Percentiles rank a stretch among this genome's conserved stretches.
These are phyloP conservation scores for Hemichromis elongatus DNA, from an alignment of 2,113 vertebrate species.

Conservation along the genomic window DNA sequence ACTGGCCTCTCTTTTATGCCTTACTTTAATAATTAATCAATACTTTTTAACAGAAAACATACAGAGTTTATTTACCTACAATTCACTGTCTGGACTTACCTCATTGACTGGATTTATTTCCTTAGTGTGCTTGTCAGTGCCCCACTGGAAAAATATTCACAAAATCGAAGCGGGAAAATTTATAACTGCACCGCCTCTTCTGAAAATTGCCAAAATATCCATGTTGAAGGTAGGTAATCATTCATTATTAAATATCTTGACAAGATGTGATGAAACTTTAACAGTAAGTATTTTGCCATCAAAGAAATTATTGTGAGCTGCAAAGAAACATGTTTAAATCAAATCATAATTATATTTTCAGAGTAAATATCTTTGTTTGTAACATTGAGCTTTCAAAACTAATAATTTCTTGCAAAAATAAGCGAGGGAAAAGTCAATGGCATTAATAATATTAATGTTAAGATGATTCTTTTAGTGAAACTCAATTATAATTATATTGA, in stretches of 20 bases:
- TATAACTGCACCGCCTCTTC: slow-evolving; percentile 8
- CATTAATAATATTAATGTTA: too few relatives aligned
- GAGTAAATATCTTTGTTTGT: too few relatives aligned
- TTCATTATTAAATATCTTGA: background rate
- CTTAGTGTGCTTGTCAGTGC: slow-evolving; percentile 68
- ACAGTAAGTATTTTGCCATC: background rate
- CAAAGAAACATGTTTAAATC: too few relatives aligned
- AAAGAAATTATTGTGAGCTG: too few relatives aligned
- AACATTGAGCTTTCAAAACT: too few relatives aligned
- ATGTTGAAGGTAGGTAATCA: background rate
- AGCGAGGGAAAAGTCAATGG: too few relatives aligned
- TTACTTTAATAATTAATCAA: background rate
- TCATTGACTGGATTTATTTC: background rate
- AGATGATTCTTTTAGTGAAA: too few relatives aligned
- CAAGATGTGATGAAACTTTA: background rate
- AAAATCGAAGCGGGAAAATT: background rate
- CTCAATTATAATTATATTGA: too few relatives aligned
- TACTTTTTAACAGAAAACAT: background rate
- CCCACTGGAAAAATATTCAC: slow-evolving; percentile 10
- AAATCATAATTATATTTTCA: too few relatives aligned
- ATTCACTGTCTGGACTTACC: too few relatives aligned
- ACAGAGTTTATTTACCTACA: background rate
- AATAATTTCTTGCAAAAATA: too few relatives aligned
- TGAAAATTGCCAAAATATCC: background rate
- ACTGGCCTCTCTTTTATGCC: background rate